Base-by-base conservation (phyloP, 2,113 vertebrate genomes). In the Struthio camelus region DNA sequence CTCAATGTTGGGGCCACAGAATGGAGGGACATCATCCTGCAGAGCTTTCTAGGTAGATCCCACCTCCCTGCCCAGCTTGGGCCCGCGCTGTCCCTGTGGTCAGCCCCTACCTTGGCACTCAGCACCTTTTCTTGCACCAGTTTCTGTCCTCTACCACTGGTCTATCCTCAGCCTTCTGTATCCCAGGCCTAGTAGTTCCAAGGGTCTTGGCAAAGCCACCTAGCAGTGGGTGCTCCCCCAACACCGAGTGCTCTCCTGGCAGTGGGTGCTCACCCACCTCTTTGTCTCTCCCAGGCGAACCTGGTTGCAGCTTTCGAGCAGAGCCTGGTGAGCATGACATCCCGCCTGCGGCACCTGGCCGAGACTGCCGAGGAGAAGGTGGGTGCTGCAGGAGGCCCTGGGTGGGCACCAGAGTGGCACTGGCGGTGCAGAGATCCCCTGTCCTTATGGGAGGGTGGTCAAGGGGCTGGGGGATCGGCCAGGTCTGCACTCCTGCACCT, bases 221-320 rank as follows among this genome's bases (percentile, higher is more conserved):
- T 13, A 4, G 12, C 25, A 8, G n/a, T 1, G 4, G 50, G 42
- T 54, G 38, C 61, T 50, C 14, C 2, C 40, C 22, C 9, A 8
- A 4, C 44, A 1, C 0, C 7, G 59, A 34, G 50, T 36, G 40
- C 20, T 54, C 50, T 30, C n/a, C 30, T 9, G 36, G 19, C 25
- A 8, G 0, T 19, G 20, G 34, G n/a, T 32, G 16, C 76, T 92
- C n/a, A 87, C 36, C 20, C 3, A 0, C 72, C 85, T 89, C 32
- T 73, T 59, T 34, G 2, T 44, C 65, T 78, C 77, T 95, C 81
- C 34, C 96, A 99, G 99, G 99, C 99, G 48, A 99, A 99, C 76
- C 98, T 99, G 64, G 99, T 99, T 80, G 99, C 99, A 0, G 99
- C 99, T 48, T 99, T 99, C 1, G 99, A 99, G 97, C 99, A 99